phyloP scores from a whole-genome alignment of 2,797 vertebrate genomes.

The Chromis chromis region DNA sequence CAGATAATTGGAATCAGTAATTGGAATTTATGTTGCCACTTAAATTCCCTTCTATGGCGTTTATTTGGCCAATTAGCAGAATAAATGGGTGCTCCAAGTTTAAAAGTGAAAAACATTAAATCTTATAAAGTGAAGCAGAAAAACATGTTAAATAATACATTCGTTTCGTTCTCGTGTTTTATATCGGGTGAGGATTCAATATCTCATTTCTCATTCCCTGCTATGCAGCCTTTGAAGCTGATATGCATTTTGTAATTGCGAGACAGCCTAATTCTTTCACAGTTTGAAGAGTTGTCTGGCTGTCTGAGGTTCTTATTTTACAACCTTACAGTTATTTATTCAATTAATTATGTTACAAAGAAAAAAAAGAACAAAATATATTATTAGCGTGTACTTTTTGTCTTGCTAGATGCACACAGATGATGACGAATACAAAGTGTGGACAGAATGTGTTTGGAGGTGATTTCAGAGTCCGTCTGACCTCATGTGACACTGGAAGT shows the following conservation, averaged over 20 bases:
- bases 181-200: slow-evolving; percentile 45
- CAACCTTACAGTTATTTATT: background rate
- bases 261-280: slow-evolving; percentile 16
- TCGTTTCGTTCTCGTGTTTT: slow-evolving; percentile 32
- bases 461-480: slow-evolving; percentile 77
- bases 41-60: slow-evolving; percentile 50
- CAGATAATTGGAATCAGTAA: slow-evolving; percentile 73
- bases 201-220: slow-evolving; percentile 51
- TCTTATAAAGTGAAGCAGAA: slow-evolving; percentile 38
- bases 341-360: background rate
- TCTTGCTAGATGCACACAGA: background rate
- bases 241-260: background rate
- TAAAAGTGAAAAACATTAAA: slow-evolving; percentile 48
- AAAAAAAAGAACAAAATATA: background rate
- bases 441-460: slow-evolving; percentile 14
- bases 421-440: slow-evolving; percentile 10
- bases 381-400: background rate
- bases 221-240: slow-evolving; percentile 44
- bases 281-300: slow-evolving; percentile 3
- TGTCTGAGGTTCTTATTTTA: background rate
- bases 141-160: slow-evolving; percentile 68
- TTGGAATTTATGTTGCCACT: slow-evolving; percentile 74
- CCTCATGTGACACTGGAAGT: slow-evolving; percentile 87
- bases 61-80: slow-evolving; percentile 63
- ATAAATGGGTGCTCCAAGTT: slow-evolving; percentile 40